A percentile compares a stretch with the other conserved stretches of the same genome.
These are phyloP conservation scores for Brienomyrus longianalis DNA, from an alignment of 2,113 vertebrate genomes.

Conservation along the genomic window DNA sequence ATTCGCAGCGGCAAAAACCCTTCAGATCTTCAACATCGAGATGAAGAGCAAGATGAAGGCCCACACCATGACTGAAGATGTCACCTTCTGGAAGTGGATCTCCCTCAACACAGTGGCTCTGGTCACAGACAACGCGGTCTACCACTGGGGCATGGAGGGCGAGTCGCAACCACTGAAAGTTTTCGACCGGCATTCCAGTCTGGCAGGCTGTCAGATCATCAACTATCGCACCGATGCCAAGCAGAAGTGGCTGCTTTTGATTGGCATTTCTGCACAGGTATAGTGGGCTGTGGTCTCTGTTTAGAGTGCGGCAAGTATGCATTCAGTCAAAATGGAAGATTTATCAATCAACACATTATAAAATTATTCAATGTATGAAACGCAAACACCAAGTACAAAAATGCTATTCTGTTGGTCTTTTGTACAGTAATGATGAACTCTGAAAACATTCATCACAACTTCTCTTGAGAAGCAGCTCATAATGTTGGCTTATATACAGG, in stretches of 20 bases:
- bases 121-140: conserved; percentile 95
- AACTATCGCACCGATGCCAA: conserved; percentile 97
- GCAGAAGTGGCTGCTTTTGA: conserved; percentile 94
- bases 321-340: background rate
- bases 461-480: background rate
- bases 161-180: conserved; percentile 96
- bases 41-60: conserved; percentile 99
- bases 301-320: background rate
- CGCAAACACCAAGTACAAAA: background rate
- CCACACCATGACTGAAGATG: conserved; percentile 97
- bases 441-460: background rate
- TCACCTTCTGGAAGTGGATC: conserved; percentile 99
- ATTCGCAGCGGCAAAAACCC: conserved; percentile 90
- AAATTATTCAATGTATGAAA: background rate
- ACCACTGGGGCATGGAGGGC: conserved; percentile 99
- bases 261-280: conserved; percentile 97
- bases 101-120: conserved; percentile 95
- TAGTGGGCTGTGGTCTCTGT: background rate
- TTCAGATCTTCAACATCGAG: conserved; percentile 99
- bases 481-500: background rate
- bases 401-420: background rate
- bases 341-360: background rate
- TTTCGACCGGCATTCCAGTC: conserved; percentile 95
- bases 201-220: conserved; percentile 96
- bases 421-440: background rate